Evolutionary conservation across 2,888 invertebrate species (phyloP).

Genomic region (Drosophila tanythrix): DNA sequence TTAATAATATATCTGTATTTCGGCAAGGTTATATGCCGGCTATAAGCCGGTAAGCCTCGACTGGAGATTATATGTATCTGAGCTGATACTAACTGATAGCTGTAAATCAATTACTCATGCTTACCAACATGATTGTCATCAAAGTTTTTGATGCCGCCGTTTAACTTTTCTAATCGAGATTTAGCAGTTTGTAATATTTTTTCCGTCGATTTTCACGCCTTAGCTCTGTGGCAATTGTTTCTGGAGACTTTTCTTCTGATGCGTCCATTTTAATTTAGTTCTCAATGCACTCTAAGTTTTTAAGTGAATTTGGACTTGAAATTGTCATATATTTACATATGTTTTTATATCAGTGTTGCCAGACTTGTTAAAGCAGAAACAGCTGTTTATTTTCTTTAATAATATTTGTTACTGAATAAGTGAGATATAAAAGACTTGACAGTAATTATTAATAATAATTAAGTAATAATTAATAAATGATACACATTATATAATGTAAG

Average conservation of each 20-base stretch:
- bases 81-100: neutral
- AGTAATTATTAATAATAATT: neutral
- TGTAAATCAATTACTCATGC: neutral
- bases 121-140: constrained; percentile 8
- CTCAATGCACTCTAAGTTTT: neutral
- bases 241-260: neutral
- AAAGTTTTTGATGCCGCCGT: constrained; percentile 24
- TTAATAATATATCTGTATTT: neutral
- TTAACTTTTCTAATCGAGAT: constrained; percentile 43
- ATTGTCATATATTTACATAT: neutral
- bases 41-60: neutral
- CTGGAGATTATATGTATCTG: neutral
- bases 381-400: neutral
- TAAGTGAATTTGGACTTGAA: neutral
- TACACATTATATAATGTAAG: neutral
- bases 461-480: neutral
- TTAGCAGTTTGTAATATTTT: constrained; percentile 45
- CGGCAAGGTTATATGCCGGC: neutral
- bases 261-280: constrained; percentile 31
- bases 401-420: neutral
- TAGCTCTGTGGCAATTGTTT: constrained; percentile 20
- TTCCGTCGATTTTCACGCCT: constrained; percentile 38
- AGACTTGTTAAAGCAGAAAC: neutral
- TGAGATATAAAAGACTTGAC: neutral
- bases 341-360: neutral